Base-by-base conservation (phyloP, 2,888 invertebrate genomes). In the Saturnia pavonia region DNA sequence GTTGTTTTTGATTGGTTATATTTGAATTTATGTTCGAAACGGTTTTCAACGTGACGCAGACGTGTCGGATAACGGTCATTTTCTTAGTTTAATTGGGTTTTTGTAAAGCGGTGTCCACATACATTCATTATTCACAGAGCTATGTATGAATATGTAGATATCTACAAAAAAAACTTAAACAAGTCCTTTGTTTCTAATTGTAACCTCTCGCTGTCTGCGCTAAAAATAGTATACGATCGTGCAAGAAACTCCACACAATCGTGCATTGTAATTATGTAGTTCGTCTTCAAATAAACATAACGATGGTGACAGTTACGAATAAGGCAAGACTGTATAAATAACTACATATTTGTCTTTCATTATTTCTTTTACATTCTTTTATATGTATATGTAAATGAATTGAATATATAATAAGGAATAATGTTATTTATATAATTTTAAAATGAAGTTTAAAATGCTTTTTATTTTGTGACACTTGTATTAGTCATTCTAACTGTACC, bases 1-100 rank as follows among this genome's bases (percentile, higher is more conserved):
- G 43, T 34, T 67, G 68, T 71, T 71, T 75, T 70, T 72, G 65
- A 82, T 83, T 85, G 83, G 85, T 54, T 48, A 66, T 74, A 71
- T 78, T 79, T 69, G 66, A 79, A 81, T 78, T 72, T 76, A 79
- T 72, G 71, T 76, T 75, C 72, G 70, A 71, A 76, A 73, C 74
- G 73, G 67, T 72, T 72, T 70, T 71, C 6, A 51, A 51, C 16
- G 48, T 19, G 48, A 43, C 43, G 43, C 73, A 75, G 34, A 74
- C 72, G 70, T 74, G 66, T 67, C 70, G 54, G 40, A 16, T 43
- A 75, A 74, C 74, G 71, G 75, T 72, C 69, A 72, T 76, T 75
- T 75, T 25, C 19, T 54, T 67, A 68, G 27, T 71, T 66, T 34
- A 4, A 48, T 69, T 48, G 57, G n/a, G 16, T 54, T 67, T 40